These are phyloP conservation scores for Drosophila flavopinicola DNA, from an alignment of 2,888 invertebrate species.

Conservation along the genomic window DNA sequence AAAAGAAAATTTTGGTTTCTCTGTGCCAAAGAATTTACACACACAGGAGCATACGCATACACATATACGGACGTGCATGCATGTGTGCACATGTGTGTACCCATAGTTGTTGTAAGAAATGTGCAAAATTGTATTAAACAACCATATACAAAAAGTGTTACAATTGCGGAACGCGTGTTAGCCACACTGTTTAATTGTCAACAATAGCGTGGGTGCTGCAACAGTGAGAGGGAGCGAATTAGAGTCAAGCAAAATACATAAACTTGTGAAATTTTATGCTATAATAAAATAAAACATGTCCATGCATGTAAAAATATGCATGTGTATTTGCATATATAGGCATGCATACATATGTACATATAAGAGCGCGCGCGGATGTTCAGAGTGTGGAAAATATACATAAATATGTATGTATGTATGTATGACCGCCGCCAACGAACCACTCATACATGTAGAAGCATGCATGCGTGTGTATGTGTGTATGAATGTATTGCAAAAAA, in stretches of 20 bases:
- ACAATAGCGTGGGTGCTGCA: constrained; percentile 24
- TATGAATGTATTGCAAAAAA: constrained; percentile 51
- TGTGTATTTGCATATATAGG: constrained; percentile 32
- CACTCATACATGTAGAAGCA: constrained; percentile 36
- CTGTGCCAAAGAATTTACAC: constrained; percentile 67
- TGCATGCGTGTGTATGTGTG: constrained; percentile 16
- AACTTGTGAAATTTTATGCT: constrained; percentile 51
- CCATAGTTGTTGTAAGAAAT: constrained; percentile 65
- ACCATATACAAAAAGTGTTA: constrained; percentile 45
- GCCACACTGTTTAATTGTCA: constrained; percentile 31
- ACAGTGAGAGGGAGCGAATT: too few species aligned
- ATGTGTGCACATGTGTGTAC: constrained; percentile 40
- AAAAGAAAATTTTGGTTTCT: constrained; percentile 58
- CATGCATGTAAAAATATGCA: constrained; percentile 45
- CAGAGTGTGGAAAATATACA: constrained; percentile 62
- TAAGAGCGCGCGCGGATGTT: constrained; percentile 53
- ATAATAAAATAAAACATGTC: constrained; percentile 44
- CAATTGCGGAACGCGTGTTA: constrained; percentile 32
- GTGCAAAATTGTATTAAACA: constrained; percentile 68
- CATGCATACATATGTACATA: constrained; percentile 23
- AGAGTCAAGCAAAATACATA: too few species aligned
- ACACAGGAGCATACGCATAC: constrained; percentile 45
- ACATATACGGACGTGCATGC: constrained; percentile 33
- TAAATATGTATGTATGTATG: constrained; percentile 48
- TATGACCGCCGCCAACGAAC: constrained; percentile 62